phyloP scores from a whole-genome alignment of 2,888 invertebrate genomes.

The Agrochola macilenta region DNA sequence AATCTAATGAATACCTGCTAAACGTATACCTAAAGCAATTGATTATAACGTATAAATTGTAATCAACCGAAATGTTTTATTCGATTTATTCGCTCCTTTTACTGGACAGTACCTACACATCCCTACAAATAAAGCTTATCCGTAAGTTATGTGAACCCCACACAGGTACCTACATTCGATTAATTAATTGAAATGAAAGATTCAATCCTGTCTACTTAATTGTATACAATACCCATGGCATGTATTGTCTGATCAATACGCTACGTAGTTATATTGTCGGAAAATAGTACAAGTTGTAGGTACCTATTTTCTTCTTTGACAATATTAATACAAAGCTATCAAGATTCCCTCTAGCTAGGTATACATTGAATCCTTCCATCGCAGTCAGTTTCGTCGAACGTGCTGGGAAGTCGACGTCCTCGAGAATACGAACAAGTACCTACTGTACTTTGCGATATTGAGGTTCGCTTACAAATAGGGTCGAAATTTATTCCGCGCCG shows the following conservation, averaged over 20 bases:
- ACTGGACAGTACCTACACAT: neutral
- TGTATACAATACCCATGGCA: constrained; percentile 11
- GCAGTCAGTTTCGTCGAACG: constrained; percentile 67
- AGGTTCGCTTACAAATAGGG: constrained; percentile 83
- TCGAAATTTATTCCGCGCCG: constrained; percentile 84
- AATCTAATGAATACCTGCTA: neutral
- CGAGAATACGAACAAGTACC: constrained; percentile 65
- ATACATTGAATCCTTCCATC: constrained; percentile 61
- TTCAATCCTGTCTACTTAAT: constrained; percentile 55
- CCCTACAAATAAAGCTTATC: constrained; percentile 30
- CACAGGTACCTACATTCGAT: constrained; percentile 6
- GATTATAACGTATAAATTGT: neutral
- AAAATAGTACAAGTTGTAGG: neutral
- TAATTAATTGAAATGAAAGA: constrained; percentile 60
- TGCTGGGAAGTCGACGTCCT: constrained; percentile 65
- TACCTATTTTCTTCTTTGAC: neutral
- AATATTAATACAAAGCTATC: constrained; percentile 20
- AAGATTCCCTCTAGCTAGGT: constrained; percentile 19
- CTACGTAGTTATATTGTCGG: neutral
- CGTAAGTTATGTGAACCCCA: constrained; percentile 27
- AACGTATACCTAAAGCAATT: constrained; percentile 1
- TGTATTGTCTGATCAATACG: constrained; percentile 10
- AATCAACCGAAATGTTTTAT: constrained; percentile 16
- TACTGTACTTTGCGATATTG: constrained; percentile 73
- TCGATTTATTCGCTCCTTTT: constrained; percentile 16